phyloP scores from a whole-genome alignment of 2,888 invertebrate genomes.

The Physocephala rufipes region DNA sequence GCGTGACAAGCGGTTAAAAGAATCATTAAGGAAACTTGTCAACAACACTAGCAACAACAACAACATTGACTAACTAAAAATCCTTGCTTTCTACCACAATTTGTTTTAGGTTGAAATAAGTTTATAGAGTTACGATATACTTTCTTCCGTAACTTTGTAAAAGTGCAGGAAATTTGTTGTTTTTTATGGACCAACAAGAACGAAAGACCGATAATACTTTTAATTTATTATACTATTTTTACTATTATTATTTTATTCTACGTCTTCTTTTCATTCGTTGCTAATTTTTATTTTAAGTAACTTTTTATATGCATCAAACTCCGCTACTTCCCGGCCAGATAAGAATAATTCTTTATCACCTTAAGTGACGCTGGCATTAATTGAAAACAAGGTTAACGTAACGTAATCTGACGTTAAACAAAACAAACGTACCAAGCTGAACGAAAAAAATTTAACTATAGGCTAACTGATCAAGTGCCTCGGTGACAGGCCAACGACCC shows the following conservation, averaged over 20 bases:
- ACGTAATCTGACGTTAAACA: neutral
- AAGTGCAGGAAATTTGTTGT: too few relatives aligned
- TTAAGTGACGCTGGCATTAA: neutral
- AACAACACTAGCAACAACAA: neutral
- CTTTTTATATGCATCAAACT: neutral
- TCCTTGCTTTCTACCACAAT: too few relatives aligned
- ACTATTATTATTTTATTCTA: neutral
- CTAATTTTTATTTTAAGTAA: neutral
- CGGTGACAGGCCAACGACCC: neutral
- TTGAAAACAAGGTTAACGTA: neutral
- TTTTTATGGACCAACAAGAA: too few relatives aligned
- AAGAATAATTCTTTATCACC: neutral
- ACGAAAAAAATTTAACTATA: too few relatives aligned
- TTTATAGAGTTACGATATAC: neutral
- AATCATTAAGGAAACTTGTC: neutral
- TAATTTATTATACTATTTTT: neutral
- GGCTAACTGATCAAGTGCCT: too few relatives aligned
- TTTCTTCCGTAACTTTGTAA: too few relatives aligned
- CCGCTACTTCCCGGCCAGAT: too few relatives aligned
- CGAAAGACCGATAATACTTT: too few relatives aligned
- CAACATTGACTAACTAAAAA: too few relatives aligned
- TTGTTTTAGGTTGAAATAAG: neutral
- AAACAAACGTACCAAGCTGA: neutral
- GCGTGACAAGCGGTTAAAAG: constrained; percentile 21
- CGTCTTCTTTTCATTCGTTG: neutral